Base-by-base conservation (phyloP, 2,888 invertebrate genomes). In the Galerucella pusilla region DNA sequence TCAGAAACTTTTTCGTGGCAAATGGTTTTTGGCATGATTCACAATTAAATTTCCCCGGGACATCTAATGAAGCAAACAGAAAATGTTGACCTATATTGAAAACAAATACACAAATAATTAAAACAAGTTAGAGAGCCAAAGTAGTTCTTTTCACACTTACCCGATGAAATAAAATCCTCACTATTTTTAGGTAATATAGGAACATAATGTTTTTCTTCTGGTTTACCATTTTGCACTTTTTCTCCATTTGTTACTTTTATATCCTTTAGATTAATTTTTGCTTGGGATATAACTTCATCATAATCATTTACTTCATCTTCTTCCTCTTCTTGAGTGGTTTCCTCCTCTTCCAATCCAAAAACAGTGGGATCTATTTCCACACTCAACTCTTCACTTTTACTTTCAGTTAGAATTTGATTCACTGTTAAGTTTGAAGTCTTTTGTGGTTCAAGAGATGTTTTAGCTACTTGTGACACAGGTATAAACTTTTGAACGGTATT, bases 281-380 rank as follows among this genome's bases (percentile, higher is more conserved):
- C 80, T 49, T 82, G 80, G 1, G 84, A 82, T 61, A 86, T 85
- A 25, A 85, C 79, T 54, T 86, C 86, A 64, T 85, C 86, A 83
- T 85, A 86, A 76, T 86, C 86, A 74, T 84, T 82, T 6, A 68
- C 76, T 9, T 78, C 80, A n/a, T 78, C 79, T 10, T 78, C 79
- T 20, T 78, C 79, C 25, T 80, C 79, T 11, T 81, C 80, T 63
- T 74, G 75, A 12, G 80, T 77, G 9, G 80, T 78, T 2, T 80
- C 80, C 42, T 79, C 80, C 35, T 83, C 81, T 70, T 83, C 83
- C 42, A 82, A 61, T 7, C 80, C 80, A 76, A 85, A 87, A 71
- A 84, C 84, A 11, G 84, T 84, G 1, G 87, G 87, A 76, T 87
- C 86, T 45, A 87, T 84, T 82, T 87, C 87, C 1, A 87, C 85